phyloP scores from a whole-genome alignment of 1,140 invertebrate genomes.

The Pectinophora gossypiella region DNA sequence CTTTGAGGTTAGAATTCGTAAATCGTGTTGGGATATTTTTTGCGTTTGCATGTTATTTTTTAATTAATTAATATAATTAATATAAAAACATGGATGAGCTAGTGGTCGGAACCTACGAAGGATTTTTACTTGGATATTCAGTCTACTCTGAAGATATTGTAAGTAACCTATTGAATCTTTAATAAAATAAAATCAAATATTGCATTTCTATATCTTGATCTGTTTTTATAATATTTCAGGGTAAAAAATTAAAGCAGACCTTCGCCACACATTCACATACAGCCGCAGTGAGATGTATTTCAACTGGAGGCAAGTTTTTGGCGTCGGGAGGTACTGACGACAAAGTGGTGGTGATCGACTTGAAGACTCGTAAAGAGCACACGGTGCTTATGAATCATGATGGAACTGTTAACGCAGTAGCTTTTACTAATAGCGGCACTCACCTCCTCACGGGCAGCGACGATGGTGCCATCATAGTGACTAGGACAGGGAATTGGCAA shows the following conservation, averaged over 20 bases:
- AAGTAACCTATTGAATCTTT: slow-evolving; percentile 15
- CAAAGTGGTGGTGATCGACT: slow-evolving; percentile 89
- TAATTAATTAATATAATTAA: no score
- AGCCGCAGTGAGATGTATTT: slow-evolving; percentile 85
- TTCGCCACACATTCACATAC: slow-evolving; percentile 93
- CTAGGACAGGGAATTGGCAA: slow-evolving; percentile 89
- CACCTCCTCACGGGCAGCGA: slow-evolving; percentile 89
- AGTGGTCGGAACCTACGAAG: slow-evolving; percentile 65
- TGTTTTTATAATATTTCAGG: slow-evolving; percentile 50
- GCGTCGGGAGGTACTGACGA: slow-evolving; percentile 95
- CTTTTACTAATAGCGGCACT: slow-evolving; percentile 84
- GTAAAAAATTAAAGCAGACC: slow-evolving; percentile 78
- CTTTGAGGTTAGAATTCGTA: background rate
- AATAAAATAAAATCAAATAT: background rate
- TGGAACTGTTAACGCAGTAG: slow-evolving; percentile 86
- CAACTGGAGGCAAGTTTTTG: slow-evolving; percentile 83
- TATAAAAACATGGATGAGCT: slow-evolving; percentile 50
- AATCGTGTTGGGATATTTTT: no score
- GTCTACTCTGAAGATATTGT: slow-evolving; percentile 46
- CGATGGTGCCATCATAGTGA: slow-evolving; percentile 90
- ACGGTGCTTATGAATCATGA: slow-evolving; percentile 88
- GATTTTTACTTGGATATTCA: slow-evolving; percentile 64
- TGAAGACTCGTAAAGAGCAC: slow-evolving; percentile 84
- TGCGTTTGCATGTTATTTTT: background rate
- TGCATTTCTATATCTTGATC: background rate